These are phyloP conservation scores for Strongylocentrotus purpuratus DNA, from an alignment of 35 echinoderm and acorn worm species.

Conservation along the genomic window DNA sequence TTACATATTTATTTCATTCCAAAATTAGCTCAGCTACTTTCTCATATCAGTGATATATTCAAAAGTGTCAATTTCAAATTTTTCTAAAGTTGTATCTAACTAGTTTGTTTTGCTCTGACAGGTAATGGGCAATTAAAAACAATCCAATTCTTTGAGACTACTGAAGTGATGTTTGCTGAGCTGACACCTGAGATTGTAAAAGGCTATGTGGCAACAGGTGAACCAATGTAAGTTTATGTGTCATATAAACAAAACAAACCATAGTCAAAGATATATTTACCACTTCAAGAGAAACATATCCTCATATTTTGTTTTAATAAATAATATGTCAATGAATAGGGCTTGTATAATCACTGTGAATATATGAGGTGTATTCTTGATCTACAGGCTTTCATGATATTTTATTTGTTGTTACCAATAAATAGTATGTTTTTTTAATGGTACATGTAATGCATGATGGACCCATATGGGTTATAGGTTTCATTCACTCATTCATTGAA, in stretches of 20 bases:
- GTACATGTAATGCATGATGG: no score
- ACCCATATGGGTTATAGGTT: no score
- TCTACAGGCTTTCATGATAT: not conserved
- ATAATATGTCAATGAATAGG: not conserved
- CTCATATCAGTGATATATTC: no score
- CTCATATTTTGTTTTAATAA: not conserved
- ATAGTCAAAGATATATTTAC: not conserved
- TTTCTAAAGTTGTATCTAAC: not conserved
- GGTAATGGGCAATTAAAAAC: constrained; percentile 46
- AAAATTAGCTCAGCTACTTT: no score
- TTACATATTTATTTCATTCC: not conserved
- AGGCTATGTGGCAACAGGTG: constrained; percentile 79
- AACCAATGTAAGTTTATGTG: constrained; percentile 83
- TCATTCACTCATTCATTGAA: no score
- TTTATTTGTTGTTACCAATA: no score
- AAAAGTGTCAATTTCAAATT: not conserved
- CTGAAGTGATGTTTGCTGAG: constrained; percentile 83
- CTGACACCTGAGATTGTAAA: constrained; percentile 81
- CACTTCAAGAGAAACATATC: not conserved
- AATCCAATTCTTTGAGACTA: constrained; percentile 76
- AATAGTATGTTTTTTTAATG: no score
- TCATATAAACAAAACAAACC: not conserved
- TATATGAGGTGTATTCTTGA: not conserved
- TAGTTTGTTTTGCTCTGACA: not conserved
- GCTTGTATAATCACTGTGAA: not conserved